These are phyloP conservation scores for Gnatocerus cornutus DNA, from an alignment of 2,888 invertebrate genomes.

Conservation along the genomic window DNA sequence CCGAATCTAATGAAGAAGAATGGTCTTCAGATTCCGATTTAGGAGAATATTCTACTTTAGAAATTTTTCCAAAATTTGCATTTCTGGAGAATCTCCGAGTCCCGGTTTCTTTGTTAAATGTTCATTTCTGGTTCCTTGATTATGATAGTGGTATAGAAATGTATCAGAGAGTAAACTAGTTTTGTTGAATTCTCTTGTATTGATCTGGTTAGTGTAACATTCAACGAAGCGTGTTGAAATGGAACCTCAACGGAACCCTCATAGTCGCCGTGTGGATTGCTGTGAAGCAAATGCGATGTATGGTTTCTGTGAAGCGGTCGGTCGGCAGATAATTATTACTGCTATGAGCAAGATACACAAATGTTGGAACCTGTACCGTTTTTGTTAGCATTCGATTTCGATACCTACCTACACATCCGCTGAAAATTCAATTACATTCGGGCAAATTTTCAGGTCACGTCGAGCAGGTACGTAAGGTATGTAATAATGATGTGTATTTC, in stretches of 20 bases:
- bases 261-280: conserved; percentile 29
- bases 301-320: conserved; percentile 16
- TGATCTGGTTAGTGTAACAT: conserved; percentile 38
- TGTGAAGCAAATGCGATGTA: conserved; percentile 34
- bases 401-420: conserved; percentile 11
- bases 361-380: neutral
- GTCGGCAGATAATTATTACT: conserved; percentile 24
- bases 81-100: too few species aligned
- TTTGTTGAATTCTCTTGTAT: conserved; percentile 37
- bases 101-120: too few species aligned
- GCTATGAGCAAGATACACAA: conserved; percentile 13
- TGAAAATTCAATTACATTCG: conserved; percentile 26
- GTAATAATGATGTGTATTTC: conserved; percentile 37
- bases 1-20: too few species aligned
- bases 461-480: conserved; percentile 32
- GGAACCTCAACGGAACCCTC: conserved; percentile 39
- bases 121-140: conserved; percentile 12
- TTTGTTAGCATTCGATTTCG: conserved; percentile 26
- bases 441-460: conserved; percentile 36
- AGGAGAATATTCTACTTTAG: too few species aligned
- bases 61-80: too few species aligned
- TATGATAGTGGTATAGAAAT: conserved; percentile 16
- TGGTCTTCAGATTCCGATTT: too few species aligned
- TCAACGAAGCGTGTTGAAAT: conserved; percentile 37
- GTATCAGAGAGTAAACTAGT: conserved; percentile 26